Evolutionary conservation across 2,888 invertebrate genomes (phyloP), one percentile per base, ranked within the genome.

Genomic region (Abrostola tripartita): DNA sequence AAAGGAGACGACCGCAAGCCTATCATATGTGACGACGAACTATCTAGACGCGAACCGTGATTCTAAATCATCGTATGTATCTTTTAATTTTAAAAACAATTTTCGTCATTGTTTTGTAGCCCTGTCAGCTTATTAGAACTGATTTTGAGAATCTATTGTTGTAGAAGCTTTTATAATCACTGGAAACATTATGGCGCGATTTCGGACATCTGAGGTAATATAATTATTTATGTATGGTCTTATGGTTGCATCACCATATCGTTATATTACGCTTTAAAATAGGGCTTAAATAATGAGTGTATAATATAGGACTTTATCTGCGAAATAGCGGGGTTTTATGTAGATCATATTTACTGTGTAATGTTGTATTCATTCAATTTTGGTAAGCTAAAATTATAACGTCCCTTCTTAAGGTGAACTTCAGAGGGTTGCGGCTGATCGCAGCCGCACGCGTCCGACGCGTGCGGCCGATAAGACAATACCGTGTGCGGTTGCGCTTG

Each of bases 1-100:
- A 92, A 92, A 73, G 83, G 89, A 59, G 94, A 94, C 69, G 94
- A 94, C 71, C 90, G 93, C 62, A 91, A 90, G 74, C 94, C 94
- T 0, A 94, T 94, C 70, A 94, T 94, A 71, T 84, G 89, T 81
- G 94, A 94, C 76, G 94, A 94, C 65, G 94, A 94, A 64, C 85
- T 92, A 2, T 88, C 90, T 0, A 85, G 92, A 67, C 85, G 93
- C 70, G 93, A 93, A 55, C 92, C 90, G 77, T 93, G 89, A 93
- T 88, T 91, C 76, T 88, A 85, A 85, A 71, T 54, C 37, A 12
- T 14, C 38, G 56, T 47, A 61, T 62, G 57, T 58, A 62, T 35
- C 6, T 58, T 52, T 55, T 10, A 9, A 37, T 24, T 24, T 50
- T 12, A 35, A 60, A 8, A n/a, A 52, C 8, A 6, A 42, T 6